A percentile compares a stretch with the other conserved stretches of the same genome.
These are phyloP conservation scores for Sesia apiformis DNA, from an alignment of 2,888 invertebrate species.

Conservation along the genomic window DNA sequence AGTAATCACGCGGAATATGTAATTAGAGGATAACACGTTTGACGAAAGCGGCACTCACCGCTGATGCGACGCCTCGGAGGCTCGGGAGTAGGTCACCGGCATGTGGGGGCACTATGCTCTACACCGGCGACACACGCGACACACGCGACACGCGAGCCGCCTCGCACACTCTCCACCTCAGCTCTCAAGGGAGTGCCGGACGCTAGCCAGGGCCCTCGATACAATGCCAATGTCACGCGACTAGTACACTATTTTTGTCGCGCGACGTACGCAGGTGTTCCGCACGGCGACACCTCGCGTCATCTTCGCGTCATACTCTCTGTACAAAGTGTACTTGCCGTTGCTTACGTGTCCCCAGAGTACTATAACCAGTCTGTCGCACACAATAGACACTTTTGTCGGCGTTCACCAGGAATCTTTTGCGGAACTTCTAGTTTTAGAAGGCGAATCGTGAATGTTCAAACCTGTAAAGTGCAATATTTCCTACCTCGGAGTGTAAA, in stretches of 20 bases:
- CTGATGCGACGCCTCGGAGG: conserved; percentile 32
- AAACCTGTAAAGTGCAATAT: too few species aligned
- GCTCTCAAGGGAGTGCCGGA: conserved; percentile 10
- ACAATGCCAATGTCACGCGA: conserved; percentile 39
- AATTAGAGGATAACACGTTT: too few species aligned
- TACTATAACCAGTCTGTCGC: too few species aligned
- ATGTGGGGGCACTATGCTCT: conserved; percentile 12
- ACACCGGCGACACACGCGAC: not conserved
- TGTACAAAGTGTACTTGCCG: too few species aligned
- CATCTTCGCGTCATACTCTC: not conserved
- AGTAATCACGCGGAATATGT: not conserved
- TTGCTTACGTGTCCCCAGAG: too few species aligned
- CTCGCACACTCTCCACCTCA: conserved; percentile 6
- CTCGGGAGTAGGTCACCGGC: conserved; percentile 42
- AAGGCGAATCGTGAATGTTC: too few species aligned
- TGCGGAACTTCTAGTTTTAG: too few species aligned
- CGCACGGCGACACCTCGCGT: not conserved
- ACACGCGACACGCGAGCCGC: conserved; percentile 1
- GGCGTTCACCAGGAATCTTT: too few species aligned
- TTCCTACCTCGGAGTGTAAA: too few species aligned
- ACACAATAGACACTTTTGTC: too few species aligned
- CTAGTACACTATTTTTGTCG: conserved; percentile 26
- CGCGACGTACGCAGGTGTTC: conserved; percentile 14
- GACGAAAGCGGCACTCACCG: conserved; percentile 26
- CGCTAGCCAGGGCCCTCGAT: conserved; percentile 11